Percentiles rank a stretch among this genome's conserved stretches.
Evolutionary conservation across 2,113 vertebrate genomes (phyloP).

Genomic region (Dinomys branickii): DNA sequence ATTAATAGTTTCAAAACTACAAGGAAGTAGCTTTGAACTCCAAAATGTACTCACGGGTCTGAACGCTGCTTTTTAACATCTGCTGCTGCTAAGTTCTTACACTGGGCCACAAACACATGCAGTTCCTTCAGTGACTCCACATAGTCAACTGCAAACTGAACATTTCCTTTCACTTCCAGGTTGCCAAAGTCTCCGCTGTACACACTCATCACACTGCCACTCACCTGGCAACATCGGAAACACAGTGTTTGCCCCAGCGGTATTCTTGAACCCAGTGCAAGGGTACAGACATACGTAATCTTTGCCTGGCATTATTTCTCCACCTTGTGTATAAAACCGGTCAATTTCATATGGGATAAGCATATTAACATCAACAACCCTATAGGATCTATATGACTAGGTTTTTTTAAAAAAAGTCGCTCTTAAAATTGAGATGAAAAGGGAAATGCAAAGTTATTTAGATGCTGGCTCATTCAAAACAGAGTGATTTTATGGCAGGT

Average conservation of each 20-base stretch:
- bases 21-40: constrained; percentile 1
- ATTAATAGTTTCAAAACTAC: background rate
- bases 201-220: constrained; percentile 93
- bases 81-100: constrained; percentile 91
- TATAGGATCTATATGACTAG: background rate
- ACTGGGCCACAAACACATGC: constrained; percentile 94
- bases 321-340: constrained; percentile 42
- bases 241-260: background rate
- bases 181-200: constrained; percentile 90
- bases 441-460: constrained; percentile 34
- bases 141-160: constrained; percentile 95
- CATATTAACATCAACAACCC: background rate
- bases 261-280: background rate
- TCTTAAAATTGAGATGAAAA: background rate
- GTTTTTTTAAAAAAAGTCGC: background rate
- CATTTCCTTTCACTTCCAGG: constrained; percentile 91
- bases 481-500: constrained; percentile 29
- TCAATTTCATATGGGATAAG: background rate
- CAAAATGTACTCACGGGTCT: constrained; percentile 91
- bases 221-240: constrained; percentile 86
- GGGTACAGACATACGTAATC: background rate
- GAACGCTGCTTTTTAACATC: constrained; percentile 93
- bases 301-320: constrained; percentile 2
- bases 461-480: constrained; percentile 57
- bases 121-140: constrained; percentile 93